Base-by-base conservation (phyloP, 2,888 invertebrate species). In the Macrophya alboannulata region DNA sequence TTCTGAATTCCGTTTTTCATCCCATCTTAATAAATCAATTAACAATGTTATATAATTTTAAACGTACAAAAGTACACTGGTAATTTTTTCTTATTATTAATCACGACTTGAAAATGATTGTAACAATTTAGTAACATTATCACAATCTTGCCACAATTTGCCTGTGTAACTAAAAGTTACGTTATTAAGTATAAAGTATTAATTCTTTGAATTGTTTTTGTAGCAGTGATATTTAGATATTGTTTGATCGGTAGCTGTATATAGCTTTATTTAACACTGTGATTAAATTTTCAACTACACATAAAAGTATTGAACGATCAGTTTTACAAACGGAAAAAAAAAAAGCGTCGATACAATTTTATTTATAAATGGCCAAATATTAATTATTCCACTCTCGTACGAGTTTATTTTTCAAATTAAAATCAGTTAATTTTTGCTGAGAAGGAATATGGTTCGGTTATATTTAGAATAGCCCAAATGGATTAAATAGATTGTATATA, bases 401-500 rank as follows among this genome's bases (percentile, higher is more conserved):
- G 81, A 81, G 81, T 81, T 62, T 81, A 81, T 81, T 25, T 40
- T 62, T 81, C 37, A 81, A 62, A 62, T 81, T 81, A 81, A 40
- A 81, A 59, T 81, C 21, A 62, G 62, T 59, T 81, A 62, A 62
- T 62, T 51, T 59, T 25, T 17, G 31, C 72, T 62, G 77, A 85
- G 68, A 85, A 59, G 85, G 45, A 85, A 81, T 65, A 55, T 84
- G 84, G 84, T 84, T 71, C 71, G 48, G 83, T 84, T 71, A 84
- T 84, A 72, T 51, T 15, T 45, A 71, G 83, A 71, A 71, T 48
- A 72, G 84, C 74, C 79, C 79, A 71, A 62, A 37, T 86, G 59
- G 79, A 84, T 88, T 89, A 85, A 89, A 87, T 88, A 87, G 87
- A 88, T 85, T 88, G 87, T 88, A 88, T 89, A 86, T 88, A 81